Evolutionary conservation across 2,888 invertebrate species (phyloP), one percentile per base, ranked within the genome.

Genomic region (Venustoraphidia nigricollis): DNA sequence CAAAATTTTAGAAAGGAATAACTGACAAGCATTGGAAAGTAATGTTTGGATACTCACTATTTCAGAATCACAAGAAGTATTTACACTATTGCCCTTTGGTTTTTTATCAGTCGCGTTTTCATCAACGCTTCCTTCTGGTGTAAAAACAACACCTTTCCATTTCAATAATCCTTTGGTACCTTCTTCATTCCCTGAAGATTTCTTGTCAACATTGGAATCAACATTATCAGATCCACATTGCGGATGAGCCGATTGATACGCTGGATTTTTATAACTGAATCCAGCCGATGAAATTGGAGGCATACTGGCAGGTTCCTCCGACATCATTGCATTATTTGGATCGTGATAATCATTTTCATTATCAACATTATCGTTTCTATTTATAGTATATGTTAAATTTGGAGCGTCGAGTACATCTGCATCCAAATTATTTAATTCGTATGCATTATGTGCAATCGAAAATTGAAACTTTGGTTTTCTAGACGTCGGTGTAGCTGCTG

Each of bases 61-160:
- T 40, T 34, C 41, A 34, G 35, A 46, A 40, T 46, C 40, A 40
- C 40, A 36, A 9, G 13, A 34, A 10, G 11, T 36, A 40, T 14
- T 11, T 17, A 34, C 34, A 41, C 41, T 40, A 34, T 36, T 46
- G 11, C 11, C 35, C 11, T 40, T 35, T 14, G 17, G 46, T 27
- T 34, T 40, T 13, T 13, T 37, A 36, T 13, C 36, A 45, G 14
- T 10, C 27, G 34, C 36, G 36, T 36, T 40, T 36, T 47, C 47
- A 36, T 43, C 47, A 42, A 64, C 41, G 59, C 55, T 50, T 62
- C 70, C 46, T 53, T 80, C 78, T 4, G 81, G 80, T 13, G 81
- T 79, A 58, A 85, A 72, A 53, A 81, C 77, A 42, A 81, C 78
- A 44, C 81, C 83, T 65, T 85, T 85, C 84, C 86, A 85, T 68